Evolutionary conservation across 1,140 invertebrate genomes (phyloP).

Genomic region (Mactra quadrangularis): DNA sequence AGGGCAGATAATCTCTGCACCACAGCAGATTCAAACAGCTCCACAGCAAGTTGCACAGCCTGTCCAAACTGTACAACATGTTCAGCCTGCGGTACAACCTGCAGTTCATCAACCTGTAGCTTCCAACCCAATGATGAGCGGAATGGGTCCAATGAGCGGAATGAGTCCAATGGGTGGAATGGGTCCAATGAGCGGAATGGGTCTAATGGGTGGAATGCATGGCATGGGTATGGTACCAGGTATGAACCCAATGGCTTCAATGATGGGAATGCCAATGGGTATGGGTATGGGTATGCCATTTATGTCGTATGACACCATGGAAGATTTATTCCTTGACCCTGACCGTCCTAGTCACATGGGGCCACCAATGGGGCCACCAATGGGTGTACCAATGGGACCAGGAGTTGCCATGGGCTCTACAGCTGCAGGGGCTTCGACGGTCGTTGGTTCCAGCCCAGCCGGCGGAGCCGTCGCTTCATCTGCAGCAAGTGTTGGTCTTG

Average conservation of each 20-base stretch:
- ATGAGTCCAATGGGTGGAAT: too few relatives aligned
- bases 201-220: neutral
- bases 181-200: too few relatives aligned
- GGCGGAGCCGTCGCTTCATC: neutral
- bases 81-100: too few relatives aligned
- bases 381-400: neutral
- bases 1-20: neutral
- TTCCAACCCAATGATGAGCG: too few relatives aligned
- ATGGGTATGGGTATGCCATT: slow-evolving; percentile 18
- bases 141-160: too few relatives aligned
- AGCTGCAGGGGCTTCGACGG: neutral
- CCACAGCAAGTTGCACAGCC: neutral
- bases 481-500: neutral
- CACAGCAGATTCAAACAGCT: neutral
- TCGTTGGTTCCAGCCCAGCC: neutral
- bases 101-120: too few relatives aligned
- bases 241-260: neutral
- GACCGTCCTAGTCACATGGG: neutral
- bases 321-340: slow-evolving; percentile 6
- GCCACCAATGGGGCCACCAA: neutral
- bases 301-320: slow-evolving; percentile 14
- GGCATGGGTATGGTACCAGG: slow-evolving; percentile 2
- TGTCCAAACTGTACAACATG: too few relatives aligned
- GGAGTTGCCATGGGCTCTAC: neutral
- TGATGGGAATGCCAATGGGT: neutral